phyloP scores from a whole-genome alignment of 2,113 vertebrate genomes.

The Eptatretus burgeri region DNA sequence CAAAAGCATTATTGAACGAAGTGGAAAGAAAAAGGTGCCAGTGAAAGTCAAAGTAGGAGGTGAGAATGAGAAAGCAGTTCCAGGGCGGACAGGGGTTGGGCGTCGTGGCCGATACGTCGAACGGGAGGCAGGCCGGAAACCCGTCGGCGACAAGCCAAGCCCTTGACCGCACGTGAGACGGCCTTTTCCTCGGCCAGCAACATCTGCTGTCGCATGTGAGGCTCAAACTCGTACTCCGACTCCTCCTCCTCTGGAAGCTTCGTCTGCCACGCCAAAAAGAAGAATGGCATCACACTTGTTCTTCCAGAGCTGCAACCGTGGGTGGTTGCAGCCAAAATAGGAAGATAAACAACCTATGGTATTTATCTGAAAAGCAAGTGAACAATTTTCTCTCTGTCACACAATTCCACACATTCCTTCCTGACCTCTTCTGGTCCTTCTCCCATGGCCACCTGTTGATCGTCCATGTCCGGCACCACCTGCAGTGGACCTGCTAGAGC shows the following conservation, averaged over 20 bases:
- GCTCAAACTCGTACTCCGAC: conserved; percentile 93
- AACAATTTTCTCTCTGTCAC: not conserved
- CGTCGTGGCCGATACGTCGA: conserved; percentile 62
- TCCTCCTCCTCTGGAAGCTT: conserved; percentile 63
- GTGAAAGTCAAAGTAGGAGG: not conserved
- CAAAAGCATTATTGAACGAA: no score
- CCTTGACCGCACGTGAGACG: conserved; percentile 64
- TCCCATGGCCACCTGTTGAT: conserved; percentile 43
- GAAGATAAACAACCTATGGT: not conserved
- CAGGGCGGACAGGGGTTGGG: conserved; percentile 68
- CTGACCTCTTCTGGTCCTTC: conserved; percentile 68
- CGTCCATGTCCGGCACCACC: conserved; percentile 88
- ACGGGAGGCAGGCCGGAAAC: conserved; percentile 59
- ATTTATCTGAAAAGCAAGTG: not conserved
- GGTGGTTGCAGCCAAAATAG: not conserved
- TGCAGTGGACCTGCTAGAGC: conserved; percentile 73
- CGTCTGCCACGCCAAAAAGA: no score
- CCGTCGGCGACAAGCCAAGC: conserved; percentile 44
- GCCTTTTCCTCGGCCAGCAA: conserved; percentile 89
- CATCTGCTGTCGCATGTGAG: conserved; percentile 97
- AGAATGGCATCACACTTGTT: not conserved
- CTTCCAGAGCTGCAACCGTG: no score
- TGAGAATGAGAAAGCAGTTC: conserved; percentile 16
- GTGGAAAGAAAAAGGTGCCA: not conserved
- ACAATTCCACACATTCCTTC: not conserved